A percentile compares a stretch with the other conserved stretches of the same genome.
phyloP scores from a whole-genome alignment of 2,113 vertebrate genomes.

The Silurus meridionalis region DNA sequence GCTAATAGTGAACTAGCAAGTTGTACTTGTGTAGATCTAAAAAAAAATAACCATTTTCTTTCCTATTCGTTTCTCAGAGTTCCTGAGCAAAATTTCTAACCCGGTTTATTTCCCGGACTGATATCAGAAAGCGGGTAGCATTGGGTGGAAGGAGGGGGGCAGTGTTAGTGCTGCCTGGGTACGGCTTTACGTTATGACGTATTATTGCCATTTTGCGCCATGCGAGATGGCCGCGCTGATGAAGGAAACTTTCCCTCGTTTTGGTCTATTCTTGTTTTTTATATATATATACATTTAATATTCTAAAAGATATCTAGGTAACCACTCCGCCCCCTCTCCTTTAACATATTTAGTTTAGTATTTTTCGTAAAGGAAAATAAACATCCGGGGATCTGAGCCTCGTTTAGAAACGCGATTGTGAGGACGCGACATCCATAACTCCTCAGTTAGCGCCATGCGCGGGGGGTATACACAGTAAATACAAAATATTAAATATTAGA shows the following conservation, averaged over 20 bases:
- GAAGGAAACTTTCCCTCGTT: neutral
- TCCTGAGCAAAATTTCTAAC: neutral
- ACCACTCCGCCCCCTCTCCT: too few relatives aligned
- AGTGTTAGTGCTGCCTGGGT: neutral
- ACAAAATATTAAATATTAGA: too few relatives aligned
- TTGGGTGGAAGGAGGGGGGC: too few relatives aligned
- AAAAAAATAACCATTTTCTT: too few relatives aligned
- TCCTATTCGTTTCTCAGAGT: too few relatives aligned
- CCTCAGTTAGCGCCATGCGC: neutral
- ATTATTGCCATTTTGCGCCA: constrained; percentile 18
- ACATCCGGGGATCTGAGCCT: neutral
- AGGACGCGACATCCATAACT: neutral
- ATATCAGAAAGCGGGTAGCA: neutral
- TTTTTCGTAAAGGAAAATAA: neutral
- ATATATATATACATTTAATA: too few relatives aligned
- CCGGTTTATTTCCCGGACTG: neutral
- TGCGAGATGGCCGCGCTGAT: constrained; percentile 3
- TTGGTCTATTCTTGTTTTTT: neutral
- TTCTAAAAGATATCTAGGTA: too few relatives aligned
- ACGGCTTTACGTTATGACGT: constrained; percentile 7
- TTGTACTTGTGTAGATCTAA: too few relatives aligned
- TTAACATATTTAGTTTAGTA: neutral
- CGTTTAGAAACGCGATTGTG: neutral
- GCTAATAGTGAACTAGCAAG: neutral
- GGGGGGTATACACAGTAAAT: too few relatives aligned